phyloP scores from a whole-genome alignment of 2,888 invertebrate genomes.

The Sinopyrophorus schimmeli region DNA sequence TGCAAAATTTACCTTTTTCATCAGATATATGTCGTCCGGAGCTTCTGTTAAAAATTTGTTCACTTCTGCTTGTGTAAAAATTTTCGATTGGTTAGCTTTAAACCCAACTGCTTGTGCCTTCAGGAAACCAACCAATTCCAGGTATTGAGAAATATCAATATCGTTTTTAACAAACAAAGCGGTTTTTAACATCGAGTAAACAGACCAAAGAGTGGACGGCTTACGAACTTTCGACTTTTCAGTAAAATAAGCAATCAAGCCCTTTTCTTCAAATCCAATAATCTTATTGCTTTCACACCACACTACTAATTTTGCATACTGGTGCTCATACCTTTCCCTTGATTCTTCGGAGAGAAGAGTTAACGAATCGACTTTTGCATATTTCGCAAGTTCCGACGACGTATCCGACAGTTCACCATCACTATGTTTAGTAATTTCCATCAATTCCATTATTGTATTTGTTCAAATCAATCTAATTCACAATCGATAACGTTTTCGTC shows the following conservation, averaged over 20 bases:
- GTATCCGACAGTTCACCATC: no score
- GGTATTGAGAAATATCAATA: slow-evolving; percentile 14
- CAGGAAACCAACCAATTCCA: slow-evolving; percentile 1
- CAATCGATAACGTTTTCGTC: no score
- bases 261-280: no score
- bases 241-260: slow-evolving; percentile 11
- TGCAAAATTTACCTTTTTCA: not conserved
- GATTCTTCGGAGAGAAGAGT: no score
- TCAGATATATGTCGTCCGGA: not conserved
- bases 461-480: no score
- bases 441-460: no score
- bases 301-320: no score
- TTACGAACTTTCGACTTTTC: slow-evolving; percentile 14
- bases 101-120: not conserved
- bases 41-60: not conserved
- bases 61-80: not conserved
- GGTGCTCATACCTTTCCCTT: no score
- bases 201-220: slow-evolving; percentile 19
- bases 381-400: no score
- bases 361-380: no score
- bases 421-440: no score
- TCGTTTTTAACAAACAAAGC: slow-evolving; percentile 10
- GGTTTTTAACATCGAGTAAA: slow-evolving; percentile 15
- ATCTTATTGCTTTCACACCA: no score
- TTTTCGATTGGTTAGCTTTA: slow-evolving; percentile 1